Base-by-base conservation (phyloP, 1,140 invertebrate species). In the Cardiocondyla obscurior region DNA sequence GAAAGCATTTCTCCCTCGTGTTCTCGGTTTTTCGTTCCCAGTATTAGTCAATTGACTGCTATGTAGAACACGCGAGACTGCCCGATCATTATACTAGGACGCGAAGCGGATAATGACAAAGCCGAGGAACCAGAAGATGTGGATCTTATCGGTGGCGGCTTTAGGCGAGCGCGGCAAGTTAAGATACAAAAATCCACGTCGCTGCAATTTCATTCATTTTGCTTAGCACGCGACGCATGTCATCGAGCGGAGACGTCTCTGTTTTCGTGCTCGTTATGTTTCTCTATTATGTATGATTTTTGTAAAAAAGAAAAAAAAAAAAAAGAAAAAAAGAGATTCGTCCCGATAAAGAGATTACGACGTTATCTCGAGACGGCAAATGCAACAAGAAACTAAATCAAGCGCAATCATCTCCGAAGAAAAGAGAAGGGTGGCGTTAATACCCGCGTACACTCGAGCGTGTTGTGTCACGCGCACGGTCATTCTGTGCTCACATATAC, bases 41-140 rank as follows among this genome's bases (percentile, higher is more conserved):
- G 60, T 64, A 85, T 33, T 69, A 69, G 76, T 82, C 72, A 74
- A 86, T 86, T 62, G 60, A 51, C 62, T 69, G 39, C 44, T 30
- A 67, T 36, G 82, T 73, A 44, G 39, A 22, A 77, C 51, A 79
- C 72, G 62, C 57, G 49, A 85, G 73, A 67, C 84, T 65, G 33
- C 30, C 10, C 49, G 36, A 51, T 85, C 72, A 49, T 86, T 64
- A 74, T 70, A 51, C 65, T 69, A 81, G 70, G 67, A 69, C 22
- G 69, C 55, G 51, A 58, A 39, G 49, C 51, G 53, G 14, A 33
- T 69, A 67, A 84, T 79, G 64, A 85, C 65, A 19, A 72, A 22
- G 74, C 33, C 42, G 65, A 72, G 42, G 67, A 25, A 60, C 49
- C 57, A 44, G 30, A 46, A 58, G 62, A 39, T 46, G n/a, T 10